Evolutionary conservation across 2,113 vertebrate species (phyloP).

Genomic region (Copsychus sechellarum): DNA sequence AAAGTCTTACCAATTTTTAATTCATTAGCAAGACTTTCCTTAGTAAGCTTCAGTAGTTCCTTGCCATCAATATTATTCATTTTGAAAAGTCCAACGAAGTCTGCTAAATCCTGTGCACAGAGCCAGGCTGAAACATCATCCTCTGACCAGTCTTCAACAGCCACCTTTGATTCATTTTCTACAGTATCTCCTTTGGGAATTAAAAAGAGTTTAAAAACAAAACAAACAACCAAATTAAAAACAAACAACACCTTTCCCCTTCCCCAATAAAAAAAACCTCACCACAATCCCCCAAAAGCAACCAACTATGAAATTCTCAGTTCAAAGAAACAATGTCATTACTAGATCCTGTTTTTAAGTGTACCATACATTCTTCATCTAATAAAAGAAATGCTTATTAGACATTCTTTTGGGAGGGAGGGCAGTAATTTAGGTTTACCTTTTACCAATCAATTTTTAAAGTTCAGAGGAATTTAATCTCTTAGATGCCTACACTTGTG

Average conservation of each 20-base stretch:
- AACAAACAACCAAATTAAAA: neutral
- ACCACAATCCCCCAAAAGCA: neutral
- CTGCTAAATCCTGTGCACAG: conserved; percentile 73
- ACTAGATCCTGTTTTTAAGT: neutral
- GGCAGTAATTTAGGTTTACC: neutral
- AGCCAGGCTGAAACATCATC: conserved; percentile 86
- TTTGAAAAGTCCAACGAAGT: conserved; percentile 79
- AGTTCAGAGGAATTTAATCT: neutral
- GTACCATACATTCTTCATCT: neutral
- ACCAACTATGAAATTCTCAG: neutral
- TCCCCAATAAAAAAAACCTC: neutral
- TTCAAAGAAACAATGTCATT: neutral
- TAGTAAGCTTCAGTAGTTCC: conserved; percentile 82
- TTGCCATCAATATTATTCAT: conserved; percentile 85
- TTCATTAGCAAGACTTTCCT: conserved; percentile 81
- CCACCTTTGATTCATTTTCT: conserved; percentile 50
- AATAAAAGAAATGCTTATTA: neutral
- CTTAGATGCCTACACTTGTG: neutral
- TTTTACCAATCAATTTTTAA: neutral
- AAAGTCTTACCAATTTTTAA: conserved; percentile 85
- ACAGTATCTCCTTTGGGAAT: conserved; percentile 70
- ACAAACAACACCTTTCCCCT: fast-evolving
- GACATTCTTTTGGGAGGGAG: neutral
- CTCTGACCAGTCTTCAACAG: conserved; percentile 86
- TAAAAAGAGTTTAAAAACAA: neutral